These are phyloP conservation scores for Clarias batrachus DNA, from an alignment of 2,113 vertebrate genomes.

Conservation along the genomic window DNA sequence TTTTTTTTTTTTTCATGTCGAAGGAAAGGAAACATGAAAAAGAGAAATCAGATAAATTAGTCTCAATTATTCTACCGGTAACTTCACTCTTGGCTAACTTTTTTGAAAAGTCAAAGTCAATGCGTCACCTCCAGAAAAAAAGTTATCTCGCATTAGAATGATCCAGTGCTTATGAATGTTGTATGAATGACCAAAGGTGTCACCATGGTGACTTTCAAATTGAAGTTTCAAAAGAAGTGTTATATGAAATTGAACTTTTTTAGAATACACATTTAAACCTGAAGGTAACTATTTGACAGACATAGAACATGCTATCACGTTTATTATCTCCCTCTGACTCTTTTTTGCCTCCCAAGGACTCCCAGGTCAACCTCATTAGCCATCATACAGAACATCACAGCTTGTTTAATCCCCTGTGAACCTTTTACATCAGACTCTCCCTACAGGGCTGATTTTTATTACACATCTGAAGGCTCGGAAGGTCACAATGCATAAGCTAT, in stretches of 20 bases:
- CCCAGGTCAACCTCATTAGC: constrained; percentile 59
- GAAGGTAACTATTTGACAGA: constrained; percentile 1
- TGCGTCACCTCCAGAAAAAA: neutral
- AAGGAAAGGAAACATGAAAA: neutral
- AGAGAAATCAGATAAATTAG: neutral
- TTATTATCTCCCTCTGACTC: constrained; percentile 9
- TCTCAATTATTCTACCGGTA: neutral
- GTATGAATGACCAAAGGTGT: neutral
- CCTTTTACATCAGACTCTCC: constrained; percentile 58
- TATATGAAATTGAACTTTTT: neutral
- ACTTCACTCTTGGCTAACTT: neutral
- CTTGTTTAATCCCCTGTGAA: constrained; percentile 65
- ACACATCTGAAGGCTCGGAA: constrained; percentile 58
- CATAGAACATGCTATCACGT: neutral
- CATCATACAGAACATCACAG: constrained; percentile 56
- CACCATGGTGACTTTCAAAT: neutral
- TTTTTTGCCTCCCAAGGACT: constrained; percentile 40
- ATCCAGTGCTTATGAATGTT: neutral
- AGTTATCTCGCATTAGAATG: neutral
- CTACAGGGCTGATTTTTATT: constrained; percentile 58
- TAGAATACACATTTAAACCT: neutral
- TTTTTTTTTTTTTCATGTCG: neutral
- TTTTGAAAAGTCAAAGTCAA: neutral
- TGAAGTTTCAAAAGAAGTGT: neutral
- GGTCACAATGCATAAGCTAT: constrained; percentile 62